Conservation (phyloP, 1,140 invertebrate genomes). For the Cephus cinctus region DNA sequence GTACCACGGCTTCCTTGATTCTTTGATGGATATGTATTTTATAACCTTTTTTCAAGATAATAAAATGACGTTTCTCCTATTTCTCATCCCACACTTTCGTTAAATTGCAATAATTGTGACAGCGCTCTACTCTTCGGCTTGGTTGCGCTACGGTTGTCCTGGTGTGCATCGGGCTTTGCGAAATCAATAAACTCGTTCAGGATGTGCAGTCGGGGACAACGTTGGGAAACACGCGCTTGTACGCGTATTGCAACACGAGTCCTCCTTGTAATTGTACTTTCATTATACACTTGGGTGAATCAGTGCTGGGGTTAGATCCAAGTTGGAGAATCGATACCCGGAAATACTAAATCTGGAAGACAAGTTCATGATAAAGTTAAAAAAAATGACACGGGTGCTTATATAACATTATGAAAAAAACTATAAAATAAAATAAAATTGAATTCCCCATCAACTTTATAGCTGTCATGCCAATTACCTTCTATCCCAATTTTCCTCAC, state of each 20-base stretch:
- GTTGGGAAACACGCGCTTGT: background rate
- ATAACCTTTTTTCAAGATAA: constrained; percentile 18
- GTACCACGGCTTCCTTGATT: too few relatives aligned
- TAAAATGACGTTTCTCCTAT: constrained; percentile 26
- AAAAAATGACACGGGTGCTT: background rate
- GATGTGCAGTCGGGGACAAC: constrained; percentile 24
- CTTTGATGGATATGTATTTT: background rate
- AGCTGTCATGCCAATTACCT: constrained; percentile 11
- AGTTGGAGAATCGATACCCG: constrained; percentile 12
- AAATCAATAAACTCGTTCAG: constrained; percentile 44
- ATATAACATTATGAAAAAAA: constrained; percentile 12
- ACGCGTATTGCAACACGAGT: constrained; percentile 38
- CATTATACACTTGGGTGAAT: constrained; percentile 32
- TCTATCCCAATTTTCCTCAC: constrained; percentile 13
- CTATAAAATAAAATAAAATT: too few relatives aligned
- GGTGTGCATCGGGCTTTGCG: constrained; percentile 41
- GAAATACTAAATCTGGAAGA: background rate
- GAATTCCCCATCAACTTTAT: too few relatives aligned
- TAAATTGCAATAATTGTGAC: constrained; percentile 10
- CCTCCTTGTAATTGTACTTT: constrained; percentile 50
- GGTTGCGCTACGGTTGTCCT: constrained; percentile 33
- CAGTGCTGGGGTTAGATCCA: constrained; percentile 5
- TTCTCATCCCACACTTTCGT: constrained; percentile 13
- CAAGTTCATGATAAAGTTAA: too few relatives aligned
- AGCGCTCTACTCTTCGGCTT: background rate